Base-by-base conservation (phyloP, 2,888 invertebrate species). In the Theretra japonica region DNA sequence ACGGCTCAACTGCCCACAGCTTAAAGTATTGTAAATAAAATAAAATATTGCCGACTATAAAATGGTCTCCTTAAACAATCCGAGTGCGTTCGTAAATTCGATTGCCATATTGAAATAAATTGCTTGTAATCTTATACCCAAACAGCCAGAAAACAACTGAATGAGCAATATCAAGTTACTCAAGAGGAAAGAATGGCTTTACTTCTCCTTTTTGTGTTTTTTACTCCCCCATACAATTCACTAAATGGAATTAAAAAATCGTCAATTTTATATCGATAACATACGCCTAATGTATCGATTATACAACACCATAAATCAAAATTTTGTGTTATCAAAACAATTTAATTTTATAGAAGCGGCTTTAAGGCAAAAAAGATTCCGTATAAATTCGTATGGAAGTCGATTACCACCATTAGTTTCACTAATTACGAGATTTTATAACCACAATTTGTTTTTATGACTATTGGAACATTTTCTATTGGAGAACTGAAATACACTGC, bases 121-220 rank as follows among this genome's bases (percentile, higher is more conserved):
- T 90, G 92, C 92, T 90, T 92, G 94, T 94, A 94, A 94, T 94
- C 91, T 90, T 92, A 94, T 93, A 93, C 90, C 92, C 91, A 94
- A 94, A 94, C 94, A 93, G 85, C 84, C 89, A 90, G 92, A 92
- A 93, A 93, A 92, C 88, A 90, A 88, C 88, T 90, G 91, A 94
- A 93, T 92, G 88, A 92, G 93, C 89, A 88, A 89, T 93, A 92
- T 94, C 93, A 82, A 82, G 90, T 94, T 93, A 90, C 94, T 80
- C 80, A 83, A 84, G 83, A 84, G 81, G 83, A 86, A 88, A 90
- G 85, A 91, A 92, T 89, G 90, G 88, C 81, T 82, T 82, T 80
- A 85, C 76, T 86, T 84, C 87, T 86, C 84, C 84, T 88, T 93
- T 87, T 90, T 88, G 81, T 87, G 81, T 83, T 85, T 85, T 86